Evolutionary conservation across 2,113 vertebrate genomes (phyloP).

Genomic region (Pristiophorus japonicus): DNA sequence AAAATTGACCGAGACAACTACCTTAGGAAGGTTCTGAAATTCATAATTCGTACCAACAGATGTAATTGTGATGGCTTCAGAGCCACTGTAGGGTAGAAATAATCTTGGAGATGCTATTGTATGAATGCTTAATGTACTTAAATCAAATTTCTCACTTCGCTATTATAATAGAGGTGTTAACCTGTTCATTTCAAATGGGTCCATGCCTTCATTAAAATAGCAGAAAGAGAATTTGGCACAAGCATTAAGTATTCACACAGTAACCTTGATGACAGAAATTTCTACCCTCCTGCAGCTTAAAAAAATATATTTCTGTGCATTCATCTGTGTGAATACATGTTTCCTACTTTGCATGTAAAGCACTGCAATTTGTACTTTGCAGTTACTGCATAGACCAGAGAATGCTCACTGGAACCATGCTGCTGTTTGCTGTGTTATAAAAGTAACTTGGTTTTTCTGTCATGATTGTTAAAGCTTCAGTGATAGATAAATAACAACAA

Average conservation of each 20-base stretch:
- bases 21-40: background rate
- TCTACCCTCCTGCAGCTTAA: background rate
- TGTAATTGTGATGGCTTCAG: background rate
- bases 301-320: background rate
- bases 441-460: background rate
- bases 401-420: background rate
- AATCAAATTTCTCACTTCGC: background rate
- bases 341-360: background rate
- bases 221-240: background rate
- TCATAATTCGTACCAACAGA: background rate
- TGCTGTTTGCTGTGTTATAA: background rate
- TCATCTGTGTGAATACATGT: background rate
- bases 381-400: background rate
- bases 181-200: background rate
- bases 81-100: background rate
- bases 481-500: background rate
- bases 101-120: background rate
- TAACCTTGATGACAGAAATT: background rate
- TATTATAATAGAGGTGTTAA: too few species aligned
- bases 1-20: background rate
- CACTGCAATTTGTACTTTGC: background rate
- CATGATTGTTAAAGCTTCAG: background rate
- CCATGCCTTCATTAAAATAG: background rate
- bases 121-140: background rate
- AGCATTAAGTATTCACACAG: background rate